A percentile compares a stretch with the other conserved stretches of the same genome.
Conservation (phyloP, 2,888 invertebrate species). For the Vanessa cardui region DNA sequence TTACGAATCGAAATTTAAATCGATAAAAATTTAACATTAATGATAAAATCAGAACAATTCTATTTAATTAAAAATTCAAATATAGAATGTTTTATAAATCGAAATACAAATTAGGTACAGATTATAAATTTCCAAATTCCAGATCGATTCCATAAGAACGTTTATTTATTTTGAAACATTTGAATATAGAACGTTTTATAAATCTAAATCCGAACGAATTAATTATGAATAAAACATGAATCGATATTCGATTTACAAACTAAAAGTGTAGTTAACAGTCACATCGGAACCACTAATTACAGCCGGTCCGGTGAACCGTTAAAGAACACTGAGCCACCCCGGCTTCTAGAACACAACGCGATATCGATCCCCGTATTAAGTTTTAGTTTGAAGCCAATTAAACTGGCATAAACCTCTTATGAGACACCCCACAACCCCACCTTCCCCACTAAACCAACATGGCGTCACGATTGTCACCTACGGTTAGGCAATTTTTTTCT, state of each 20-base stretch:
- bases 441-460: conserved; percentile 75
- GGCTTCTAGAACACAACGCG: conserved; percentile 63
- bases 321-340: conserved; percentile 47
- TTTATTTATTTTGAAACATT: no score
- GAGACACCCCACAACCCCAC: conserved; percentile 71
- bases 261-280: conserved; percentile 25
- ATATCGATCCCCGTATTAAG: conserved; percentile 64
- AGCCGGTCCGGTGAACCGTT: conserved; percentile 38
- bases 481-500: conserved; percentile 52
- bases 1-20: no score
- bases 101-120: no score
- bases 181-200: no score
- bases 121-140: no score
- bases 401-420: conserved; percentile 76
- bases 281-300: conserved; percentile 41
- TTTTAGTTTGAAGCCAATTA: conserved; percentile 76
- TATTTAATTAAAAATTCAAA: no score
- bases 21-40: no score
- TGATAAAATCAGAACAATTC: no score
- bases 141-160: no score
- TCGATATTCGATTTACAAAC: conserved; percentile 6
- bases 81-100: no score
- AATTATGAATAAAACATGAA: not conserved
- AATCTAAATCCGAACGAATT: not conserved
- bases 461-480: conserved; percentile 80